These are phyloP conservation scores for Elanus axillaris DNA, from an alignment of 2,113 vertebrate genomes.

Conservation along the genomic window DNA sequence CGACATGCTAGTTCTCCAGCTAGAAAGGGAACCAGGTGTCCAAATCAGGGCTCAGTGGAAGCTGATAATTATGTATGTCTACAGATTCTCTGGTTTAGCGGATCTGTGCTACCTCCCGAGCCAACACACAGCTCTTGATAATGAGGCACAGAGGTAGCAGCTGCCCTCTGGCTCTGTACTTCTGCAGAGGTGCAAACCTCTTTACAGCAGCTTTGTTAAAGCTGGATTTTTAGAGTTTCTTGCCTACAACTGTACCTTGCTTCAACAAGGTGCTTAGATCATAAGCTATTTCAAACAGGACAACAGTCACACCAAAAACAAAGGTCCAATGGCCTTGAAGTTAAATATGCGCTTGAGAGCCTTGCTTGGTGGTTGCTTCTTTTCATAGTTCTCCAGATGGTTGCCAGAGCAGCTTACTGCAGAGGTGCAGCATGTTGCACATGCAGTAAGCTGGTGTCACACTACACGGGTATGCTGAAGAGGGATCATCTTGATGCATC, in stretches of 20 bases:
- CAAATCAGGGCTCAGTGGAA: not conserved
- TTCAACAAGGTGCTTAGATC: not conserved
- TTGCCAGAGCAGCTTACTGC: not conserved
- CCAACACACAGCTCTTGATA: not conserved
- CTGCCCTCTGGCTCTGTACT: slow-evolving; percentile 9
- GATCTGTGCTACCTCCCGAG: not conserved
- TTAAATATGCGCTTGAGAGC: rapidly evolving
- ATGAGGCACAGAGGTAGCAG: not conserved
- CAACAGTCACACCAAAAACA: not conserved
- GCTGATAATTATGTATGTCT: not conserved
- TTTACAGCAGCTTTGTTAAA: not conserved
- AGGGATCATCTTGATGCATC: not conserved
- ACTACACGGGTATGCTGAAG: not conserved
- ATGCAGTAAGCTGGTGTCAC: not conserved
- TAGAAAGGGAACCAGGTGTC: not conserved
- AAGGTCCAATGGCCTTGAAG: not conserved
- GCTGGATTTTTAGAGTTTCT: not conserved
- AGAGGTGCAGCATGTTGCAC: not conserved
- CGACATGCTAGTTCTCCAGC: not conserved
- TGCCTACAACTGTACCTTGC: not conserved
- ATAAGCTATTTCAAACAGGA: not conserved
- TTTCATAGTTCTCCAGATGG: not conserved
- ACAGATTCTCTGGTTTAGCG: not conserved
- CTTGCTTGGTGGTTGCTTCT: not conserved
- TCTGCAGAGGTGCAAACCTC: not conserved